Percentiles rank a stretch among this genome's conserved stretches.
Conservation (phyloP, 2,888 invertebrate species). For the Escarpia spicata region DNA sequence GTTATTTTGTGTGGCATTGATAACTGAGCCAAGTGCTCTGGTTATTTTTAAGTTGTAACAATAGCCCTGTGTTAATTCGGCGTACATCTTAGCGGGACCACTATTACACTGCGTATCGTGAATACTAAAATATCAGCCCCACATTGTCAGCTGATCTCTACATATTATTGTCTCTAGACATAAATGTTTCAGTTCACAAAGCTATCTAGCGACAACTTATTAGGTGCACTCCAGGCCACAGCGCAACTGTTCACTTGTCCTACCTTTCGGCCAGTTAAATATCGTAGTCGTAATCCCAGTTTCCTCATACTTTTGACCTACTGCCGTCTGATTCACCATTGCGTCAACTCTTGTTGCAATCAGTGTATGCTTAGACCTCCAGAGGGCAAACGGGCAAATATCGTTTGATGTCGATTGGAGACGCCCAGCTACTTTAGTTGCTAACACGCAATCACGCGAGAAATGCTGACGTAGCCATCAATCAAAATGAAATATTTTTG, state of each 20-base stretch:
- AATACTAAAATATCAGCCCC: too few relatives aligned
- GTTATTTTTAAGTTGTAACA: too few relatives aligned
- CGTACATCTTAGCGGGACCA: too few relatives aligned
- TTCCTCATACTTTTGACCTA: neutral
- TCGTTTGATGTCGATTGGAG: neutral
- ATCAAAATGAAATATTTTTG: neutral
- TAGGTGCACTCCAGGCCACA: neutral
- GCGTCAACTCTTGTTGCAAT: neutral
- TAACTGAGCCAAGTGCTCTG: too few relatives aligned
- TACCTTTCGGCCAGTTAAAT: neutral
- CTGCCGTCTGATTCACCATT: neutral
- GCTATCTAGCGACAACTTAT: too few relatives aligned
- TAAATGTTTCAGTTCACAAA: too few relatives aligned
- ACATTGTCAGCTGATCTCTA: too few relatives aligned
- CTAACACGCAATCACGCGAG: neutral
- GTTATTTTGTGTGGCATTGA: too few relatives aligned
- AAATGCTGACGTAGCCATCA: neutral
- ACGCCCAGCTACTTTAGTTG: neutral
- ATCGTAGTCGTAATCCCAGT: neutral
- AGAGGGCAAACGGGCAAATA: neutral
- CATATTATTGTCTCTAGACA: too few relatives aligned
- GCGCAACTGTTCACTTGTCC: neutral
- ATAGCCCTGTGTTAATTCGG: too few relatives aligned
- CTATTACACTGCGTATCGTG: too few relatives aligned
- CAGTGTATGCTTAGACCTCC: neutral